Base-by-base conservation (phyloP, 2,113 vertebrate genomes). In the Melierax canorus region DNA sequence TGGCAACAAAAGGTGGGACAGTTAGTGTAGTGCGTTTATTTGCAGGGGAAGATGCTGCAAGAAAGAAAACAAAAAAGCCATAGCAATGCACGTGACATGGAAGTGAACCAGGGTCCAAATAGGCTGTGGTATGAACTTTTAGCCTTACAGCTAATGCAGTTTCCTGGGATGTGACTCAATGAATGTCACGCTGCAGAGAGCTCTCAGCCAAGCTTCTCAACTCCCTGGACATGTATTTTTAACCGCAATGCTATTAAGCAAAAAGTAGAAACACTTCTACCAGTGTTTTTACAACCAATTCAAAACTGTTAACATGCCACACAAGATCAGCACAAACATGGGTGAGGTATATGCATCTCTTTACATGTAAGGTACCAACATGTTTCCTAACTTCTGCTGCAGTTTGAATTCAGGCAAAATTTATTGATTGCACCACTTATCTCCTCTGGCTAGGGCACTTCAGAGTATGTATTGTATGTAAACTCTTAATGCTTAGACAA, bases 251-350 rank as follows among this genome's bases (percentile, higher is more conserved):
- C 51, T 59, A n/a, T n/a, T 5, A 74, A 15, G 23, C 13, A 90
- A 90, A 78, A 86, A 66, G 39, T 3, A 92, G 38, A 60, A 94
- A 60, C 22, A 43, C 34, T 58, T 66, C 45, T 15, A 56, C 23
- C 2, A 22, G 19, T 12, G 23, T n/a, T 81, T 51, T 56, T 50
- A 43, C 39, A 76, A 56, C 13, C 45, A 27, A 15, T 68, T 86
- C 32, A 32, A 62, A 86, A 73, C 27, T 5, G 4, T 0, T 56
- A n/a, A 27, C 1, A 1, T 19, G 23, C n/a, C 34, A 51, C 16
- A 48, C 34, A 88, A 51, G 24, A 67, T 19, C 30, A 94, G 51
- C 60, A 78, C 22, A 75, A 58, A 55, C 23, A 11, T 0, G 3
- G 8, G 46, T 30, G 67, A 74, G 6, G 24, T 34, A 58, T 3